A percentile compares a stretch with the other conserved stretches of the same genome.
Conservation (phyloP, 2,797 vertebrate species). For the Acropternis orthonyx region DNA sequence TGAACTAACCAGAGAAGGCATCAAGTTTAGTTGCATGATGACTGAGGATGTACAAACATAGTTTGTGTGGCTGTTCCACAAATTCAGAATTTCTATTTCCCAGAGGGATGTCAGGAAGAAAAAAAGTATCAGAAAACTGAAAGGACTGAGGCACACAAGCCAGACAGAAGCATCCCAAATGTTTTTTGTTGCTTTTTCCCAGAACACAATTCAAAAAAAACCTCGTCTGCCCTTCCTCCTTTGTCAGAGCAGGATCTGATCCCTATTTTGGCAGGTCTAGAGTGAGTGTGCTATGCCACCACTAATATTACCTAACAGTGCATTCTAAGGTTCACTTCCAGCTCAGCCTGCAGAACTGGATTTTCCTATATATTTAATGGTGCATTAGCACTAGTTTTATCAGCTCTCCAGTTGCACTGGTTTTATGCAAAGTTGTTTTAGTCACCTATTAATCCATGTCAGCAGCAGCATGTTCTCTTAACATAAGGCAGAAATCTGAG, state of each 20-base stretch:
- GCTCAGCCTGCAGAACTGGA: neutral
- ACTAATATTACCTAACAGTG: neutral
- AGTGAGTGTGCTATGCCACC: neutral
- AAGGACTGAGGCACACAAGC: neutral
- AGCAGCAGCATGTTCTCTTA: neutral
- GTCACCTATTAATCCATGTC: neutral
- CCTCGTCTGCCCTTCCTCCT: neutral
- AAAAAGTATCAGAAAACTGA: neutral
- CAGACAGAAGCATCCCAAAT: neutral
- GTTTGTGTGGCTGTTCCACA: neutral
- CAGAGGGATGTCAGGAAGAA: neutral
- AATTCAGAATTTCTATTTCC: neutral
- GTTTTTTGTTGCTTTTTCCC: neutral
- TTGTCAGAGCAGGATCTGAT: neutral
- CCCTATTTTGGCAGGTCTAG: neutral
- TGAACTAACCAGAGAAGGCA: neutral
- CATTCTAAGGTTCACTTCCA: neutral
- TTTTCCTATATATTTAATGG: conserved; percentile 2
- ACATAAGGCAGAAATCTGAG: neutral
- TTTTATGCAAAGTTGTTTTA: conserved; percentile 26
- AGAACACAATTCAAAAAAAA: neutral
- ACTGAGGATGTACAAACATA: neutral
- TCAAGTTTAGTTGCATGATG: neutral
- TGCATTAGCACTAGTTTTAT: conserved; percentile 31
- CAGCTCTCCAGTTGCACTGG: neutral